phyloP scores from a whole-genome alignment of 92 coral and sea anemone genomes.

The Pocillopora grandis region DNA sequence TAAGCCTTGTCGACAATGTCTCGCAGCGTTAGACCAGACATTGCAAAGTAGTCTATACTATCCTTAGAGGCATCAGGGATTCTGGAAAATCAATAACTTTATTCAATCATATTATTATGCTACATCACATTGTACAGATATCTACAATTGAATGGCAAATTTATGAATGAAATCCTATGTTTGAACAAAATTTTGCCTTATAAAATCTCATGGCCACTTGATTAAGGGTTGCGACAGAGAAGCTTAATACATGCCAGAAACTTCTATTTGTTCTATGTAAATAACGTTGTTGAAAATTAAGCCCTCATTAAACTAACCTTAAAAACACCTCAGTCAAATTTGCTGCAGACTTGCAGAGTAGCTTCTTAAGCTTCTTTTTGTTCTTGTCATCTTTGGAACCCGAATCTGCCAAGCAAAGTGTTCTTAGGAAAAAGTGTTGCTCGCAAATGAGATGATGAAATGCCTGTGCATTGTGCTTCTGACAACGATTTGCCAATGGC shows the following conservation, averaged over 20 bases:
- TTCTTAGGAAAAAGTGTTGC: conserved; percentile 88
- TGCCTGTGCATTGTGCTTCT: conserved; percentile 85
- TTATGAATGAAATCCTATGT: no score
- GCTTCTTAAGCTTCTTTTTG: conserved; percentile 53
- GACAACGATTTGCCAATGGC: conserved; percentile 89
- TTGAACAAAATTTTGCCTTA: no score
- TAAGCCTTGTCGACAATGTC: conserved; percentile 79
- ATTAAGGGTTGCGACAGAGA: no score
- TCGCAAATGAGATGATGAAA: conserved; percentile 88
- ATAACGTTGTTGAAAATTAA: no score
- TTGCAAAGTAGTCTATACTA: conserved; percentile 69
- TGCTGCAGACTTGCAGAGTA: conserved; percentile 76
- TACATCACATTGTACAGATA: no score
- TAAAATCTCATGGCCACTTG: no score
- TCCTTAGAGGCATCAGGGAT: conserved; percentile 40
- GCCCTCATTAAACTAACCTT: conserved; percentile 49
- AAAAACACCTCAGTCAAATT: conserved; percentile 82
- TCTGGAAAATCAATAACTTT: conserved; percentile 10
- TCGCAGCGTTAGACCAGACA: conserved; percentile 84
- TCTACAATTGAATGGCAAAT: no score
- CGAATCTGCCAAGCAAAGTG: conserved; percentile 60
- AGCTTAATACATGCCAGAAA: no score
- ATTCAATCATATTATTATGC: no score
- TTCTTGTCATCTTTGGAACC: conserved; percentile 57
- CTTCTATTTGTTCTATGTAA: no score